Percentiles rank a stretch among this genome's conserved stretches.
These are phyloP conservation scores for Spea multiplicata DNA, from an alignment of 2,113 vertebrate species.

Conservation along the genomic window DNA sequence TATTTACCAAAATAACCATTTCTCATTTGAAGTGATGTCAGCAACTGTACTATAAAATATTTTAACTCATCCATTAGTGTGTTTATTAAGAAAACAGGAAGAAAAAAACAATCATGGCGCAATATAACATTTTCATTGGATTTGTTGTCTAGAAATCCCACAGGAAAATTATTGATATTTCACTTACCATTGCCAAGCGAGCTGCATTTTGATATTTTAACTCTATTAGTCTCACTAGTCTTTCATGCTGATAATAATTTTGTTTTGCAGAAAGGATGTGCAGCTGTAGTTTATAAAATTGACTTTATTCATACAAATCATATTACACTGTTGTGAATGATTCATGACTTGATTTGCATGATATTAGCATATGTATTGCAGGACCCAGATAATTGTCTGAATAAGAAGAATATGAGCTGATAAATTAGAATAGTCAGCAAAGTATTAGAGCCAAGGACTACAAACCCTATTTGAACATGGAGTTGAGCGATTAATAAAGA, in stretches of 20 bases:
- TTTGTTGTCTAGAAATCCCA: not conserved
- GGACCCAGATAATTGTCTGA: slow-evolving; percentile 25
- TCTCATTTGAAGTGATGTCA: too few species aligned
- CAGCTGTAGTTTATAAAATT: slow-evolving; percentile 24
- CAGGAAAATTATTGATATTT: not conserved
- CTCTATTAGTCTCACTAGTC: not conserved
- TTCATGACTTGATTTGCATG: slow-evolving; percentile 18
- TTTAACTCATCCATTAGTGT: too few species aligned
- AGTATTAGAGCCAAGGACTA: slow-evolving; percentile 13
- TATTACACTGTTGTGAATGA: slow-evolving; percentile 19
- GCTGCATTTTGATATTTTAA: not conserved
- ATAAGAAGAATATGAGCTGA: slow-evolving; percentile 26
- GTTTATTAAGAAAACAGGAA: too few species aligned
- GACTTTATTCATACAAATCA: slow-evolving; percentile 10
- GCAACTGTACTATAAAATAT: too few species aligned
- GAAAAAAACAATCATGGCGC: not conserved
- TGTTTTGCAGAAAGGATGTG: not conserved
- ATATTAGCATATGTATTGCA: slow-evolving; percentile 32
- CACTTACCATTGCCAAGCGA: not conserved
- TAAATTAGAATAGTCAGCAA: slow-evolving; percentile 27
- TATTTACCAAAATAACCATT: too few species aligned
- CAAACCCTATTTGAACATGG: slow-evolving; percentile 24
- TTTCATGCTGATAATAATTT: not conserved
- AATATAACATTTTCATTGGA: not conserved
- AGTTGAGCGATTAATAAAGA: not conserved